Conservation (phyloP, 1,140 invertebrate genomes). For the Neotoxoptera formosana region DNA sequence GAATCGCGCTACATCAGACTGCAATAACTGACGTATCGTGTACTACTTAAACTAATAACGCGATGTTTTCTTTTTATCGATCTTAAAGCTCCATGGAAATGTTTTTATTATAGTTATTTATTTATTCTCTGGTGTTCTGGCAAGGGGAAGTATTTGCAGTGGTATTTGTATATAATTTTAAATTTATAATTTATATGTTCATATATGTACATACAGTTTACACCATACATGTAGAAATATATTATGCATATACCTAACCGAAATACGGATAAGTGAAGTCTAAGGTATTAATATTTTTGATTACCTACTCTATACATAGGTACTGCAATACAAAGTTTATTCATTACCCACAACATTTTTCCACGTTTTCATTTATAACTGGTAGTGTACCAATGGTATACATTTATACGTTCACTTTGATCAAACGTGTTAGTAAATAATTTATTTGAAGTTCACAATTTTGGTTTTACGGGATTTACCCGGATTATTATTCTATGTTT, state of each 20-base stretch:
- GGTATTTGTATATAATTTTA: neutral
- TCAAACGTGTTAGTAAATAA: neutral
- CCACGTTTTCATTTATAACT: neutral
- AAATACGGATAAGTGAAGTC: neutral
- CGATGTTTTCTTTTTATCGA: constrained; percentile 38
- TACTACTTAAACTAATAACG: constrained; percentile 47
- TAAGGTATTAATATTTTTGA: neutral
- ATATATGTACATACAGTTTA: neutral
- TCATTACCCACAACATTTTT: neutral
- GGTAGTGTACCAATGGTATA: neutral
- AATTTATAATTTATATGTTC: constrained; percentile 18
- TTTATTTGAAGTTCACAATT: neutral
- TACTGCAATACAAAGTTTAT: neutral
- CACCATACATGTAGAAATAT: neutral
- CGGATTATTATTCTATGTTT: neutral
- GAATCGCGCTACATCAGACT: constrained; percentile 42
- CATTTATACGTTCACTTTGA: neutral
- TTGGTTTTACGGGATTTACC: neutral
- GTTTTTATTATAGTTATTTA: constrained; percentile 34
- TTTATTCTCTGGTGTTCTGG: neutral
- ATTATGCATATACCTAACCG: neutral
- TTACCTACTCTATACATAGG: neutral
- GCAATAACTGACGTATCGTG: constrained; percentile 23
- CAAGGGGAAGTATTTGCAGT: neutral
- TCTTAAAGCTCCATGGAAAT: constrained; percentile 22